Evolutionary conservation across 2,797 vertebrate species (phyloP), one percentile per base, ranked within the genome.

Genomic region (Balearica regulorum): DNA sequence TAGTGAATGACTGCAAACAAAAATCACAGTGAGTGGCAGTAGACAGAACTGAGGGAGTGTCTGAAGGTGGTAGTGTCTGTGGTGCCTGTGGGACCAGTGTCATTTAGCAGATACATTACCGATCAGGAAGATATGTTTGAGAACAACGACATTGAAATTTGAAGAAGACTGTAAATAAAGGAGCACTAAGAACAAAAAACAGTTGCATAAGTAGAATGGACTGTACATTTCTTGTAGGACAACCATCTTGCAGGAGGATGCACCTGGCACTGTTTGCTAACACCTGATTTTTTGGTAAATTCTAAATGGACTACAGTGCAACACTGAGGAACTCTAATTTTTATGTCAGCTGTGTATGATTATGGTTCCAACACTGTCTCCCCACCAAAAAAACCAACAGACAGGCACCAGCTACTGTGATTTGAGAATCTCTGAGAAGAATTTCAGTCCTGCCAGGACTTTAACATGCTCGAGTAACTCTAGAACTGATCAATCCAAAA

Each of bases 191-290:
- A 61, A 68, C 37, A n/a, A 43, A 44, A 37, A 49, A 3, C 2
- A 33, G 16, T 1, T 77, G 20, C 13, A 1, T 1, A 16, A 62
- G 4, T 48, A 53, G 48, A 72, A 75, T 9, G 10, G 35, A 19
- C 33, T 33, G 0, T 3, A 19, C 3, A 9, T 33, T 62, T 54
- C 26, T 16, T 5, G 0, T 0, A 17, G 69, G n/a, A 26, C 17
- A 79, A n/a, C 17, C 18, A 41, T 4, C n/a, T n/a, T 46, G 10
- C 26, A 76, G 28, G 37, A 71, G 57, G 16, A 14, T 9, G 14
- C 64, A 62, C 11, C 29, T n/a, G 33, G 31, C 21, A 10, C 60
- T 20, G 20, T n/a, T 57, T 29, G 11, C 60, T 18, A 26, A 53
- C 24, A 28, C 25, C 11, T 13, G 8, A 6, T 46, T 35, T 92